phyloP scores from a whole-genome alignment of 1,140 invertebrate species.

The Hermetia illucens region DNA sequence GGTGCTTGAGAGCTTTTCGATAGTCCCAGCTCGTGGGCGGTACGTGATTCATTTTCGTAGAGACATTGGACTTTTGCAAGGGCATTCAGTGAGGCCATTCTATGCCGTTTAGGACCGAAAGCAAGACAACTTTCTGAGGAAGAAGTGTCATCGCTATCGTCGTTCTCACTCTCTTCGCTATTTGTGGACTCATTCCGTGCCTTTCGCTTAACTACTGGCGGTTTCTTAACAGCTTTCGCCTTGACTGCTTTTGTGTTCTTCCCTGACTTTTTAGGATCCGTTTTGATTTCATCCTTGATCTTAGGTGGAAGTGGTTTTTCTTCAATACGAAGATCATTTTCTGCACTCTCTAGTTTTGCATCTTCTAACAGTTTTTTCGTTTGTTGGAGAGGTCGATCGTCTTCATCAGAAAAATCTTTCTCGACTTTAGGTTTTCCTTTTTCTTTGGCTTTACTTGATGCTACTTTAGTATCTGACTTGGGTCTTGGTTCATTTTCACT shows the following conservation, averaged over 20 bases:
- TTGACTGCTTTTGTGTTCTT: background rate
- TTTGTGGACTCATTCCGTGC: background rate
- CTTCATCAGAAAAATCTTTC: too few species aligned
- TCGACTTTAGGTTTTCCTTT: too few species aligned
- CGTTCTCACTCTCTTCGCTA: too few species aligned
- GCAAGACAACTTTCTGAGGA: too few species aligned
- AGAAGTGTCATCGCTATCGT: too few species aligned
- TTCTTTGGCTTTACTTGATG: too few species aligned
- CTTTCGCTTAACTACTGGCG: too few species aligned
- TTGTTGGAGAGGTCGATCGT: background rate
- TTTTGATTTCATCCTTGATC: conserved; percentile 6
- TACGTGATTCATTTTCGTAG: conserved; percentile 74
- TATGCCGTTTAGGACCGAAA: conserved; percentile 55
- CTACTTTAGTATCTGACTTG: too few species aligned
- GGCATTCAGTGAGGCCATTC: conserved; percentile 79
- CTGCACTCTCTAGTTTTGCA: too few species aligned
- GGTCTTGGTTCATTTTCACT: conserved; percentile 2
- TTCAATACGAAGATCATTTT: background rate
- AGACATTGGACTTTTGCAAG: conserved; percentile 83
- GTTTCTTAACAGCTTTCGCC: too few species aligned
- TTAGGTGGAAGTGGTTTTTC: background rate
- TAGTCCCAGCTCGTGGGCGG: conserved; percentile 44
- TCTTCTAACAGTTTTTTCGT: background rate
- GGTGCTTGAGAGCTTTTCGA: conserved; percentile 25
- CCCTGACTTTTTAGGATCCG: conserved; percentile 2